phyloP scores from a whole-genome alignment of 2,797 vertebrate genomes.

The Yasuhikotakia modesta region DNA sequence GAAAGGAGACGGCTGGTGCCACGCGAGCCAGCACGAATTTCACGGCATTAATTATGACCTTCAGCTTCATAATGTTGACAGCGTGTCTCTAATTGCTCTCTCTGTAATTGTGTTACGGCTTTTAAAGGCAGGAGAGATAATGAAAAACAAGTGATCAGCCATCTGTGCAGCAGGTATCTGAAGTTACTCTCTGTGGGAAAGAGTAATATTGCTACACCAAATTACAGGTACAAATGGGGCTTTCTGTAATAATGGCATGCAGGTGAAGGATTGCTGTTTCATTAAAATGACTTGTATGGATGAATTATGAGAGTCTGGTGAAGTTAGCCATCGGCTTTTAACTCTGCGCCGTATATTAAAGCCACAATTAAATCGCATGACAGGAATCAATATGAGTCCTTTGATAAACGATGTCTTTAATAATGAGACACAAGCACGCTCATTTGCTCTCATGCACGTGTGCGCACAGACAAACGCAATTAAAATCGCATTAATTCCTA shows the following conservation, averaged over 20 bases:
- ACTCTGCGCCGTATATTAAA: no score
- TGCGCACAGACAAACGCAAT: conserved; percentile 1
- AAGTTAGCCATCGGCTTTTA: no score
- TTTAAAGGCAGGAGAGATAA: conserved; percentile 67
- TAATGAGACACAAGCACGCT: conserved; percentile 41
- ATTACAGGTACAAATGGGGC: conserved; percentile 55
- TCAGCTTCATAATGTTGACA: conserved; percentile 70
- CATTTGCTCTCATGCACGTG: conserved; percentile 16
- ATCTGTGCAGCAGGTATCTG: conserved; percentile 62
- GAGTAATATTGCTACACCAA: conserved; percentile 53
- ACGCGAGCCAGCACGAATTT: conserved; percentile 67
- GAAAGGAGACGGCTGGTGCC: conserved; percentile 59
- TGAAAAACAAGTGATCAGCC: conserved; percentile 68
- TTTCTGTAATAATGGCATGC: conserved; percentile 59
- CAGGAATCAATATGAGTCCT: conserved; percentile 64
- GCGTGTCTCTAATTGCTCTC: conserved; percentile 72
- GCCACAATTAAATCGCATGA: conserved; percentile 67
- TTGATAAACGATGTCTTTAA: conserved; percentile 67
- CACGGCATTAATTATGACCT: conserved; percentile 72
- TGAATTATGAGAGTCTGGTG: conserved; percentile 61
- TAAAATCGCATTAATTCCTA: conserved; percentile 27
- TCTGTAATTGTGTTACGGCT: conserved; percentile 71
- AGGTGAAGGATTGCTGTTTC: conserved; percentile 50
- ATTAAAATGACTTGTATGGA: conserved; percentile 58
- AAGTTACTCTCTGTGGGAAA: conserved; percentile 50